Conservation (phyloP, 2,797 vertebrate species). For the Sciaenops ocellatus region DNA sequence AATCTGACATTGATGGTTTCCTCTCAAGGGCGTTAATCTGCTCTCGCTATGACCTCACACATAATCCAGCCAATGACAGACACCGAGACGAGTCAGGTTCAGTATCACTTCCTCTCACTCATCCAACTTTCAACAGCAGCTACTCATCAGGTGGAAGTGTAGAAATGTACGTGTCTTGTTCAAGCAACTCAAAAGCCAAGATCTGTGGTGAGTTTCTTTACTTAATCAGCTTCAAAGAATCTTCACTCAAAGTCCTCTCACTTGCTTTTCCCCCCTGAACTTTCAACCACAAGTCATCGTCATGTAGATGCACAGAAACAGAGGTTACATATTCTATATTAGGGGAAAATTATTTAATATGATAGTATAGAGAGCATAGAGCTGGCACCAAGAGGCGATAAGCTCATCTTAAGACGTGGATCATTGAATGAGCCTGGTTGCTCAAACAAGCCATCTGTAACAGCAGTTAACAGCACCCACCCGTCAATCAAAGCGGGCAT, state of each 20-base stretch:
- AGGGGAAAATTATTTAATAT: too few relatives aligned
- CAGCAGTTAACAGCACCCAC: too few relatives aligned
- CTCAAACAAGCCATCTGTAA: too few relatives aligned
- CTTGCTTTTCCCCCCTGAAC: not conserved
- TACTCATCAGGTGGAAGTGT: not conserved
- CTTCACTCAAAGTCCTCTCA: too few relatives aligned
- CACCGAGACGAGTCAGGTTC: not conserved
- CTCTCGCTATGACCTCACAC: not conserved
- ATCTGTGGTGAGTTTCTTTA: not conserved
- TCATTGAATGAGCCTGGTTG: too few relatives aligned
- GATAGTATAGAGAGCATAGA: too few relatives aligned
- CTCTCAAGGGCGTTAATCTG: not conserved
- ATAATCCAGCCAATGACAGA: constrained; percentile 28
- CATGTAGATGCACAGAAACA: not conserved
- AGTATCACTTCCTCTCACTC: not conserved
- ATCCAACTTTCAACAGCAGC: constrained; percentile 9
- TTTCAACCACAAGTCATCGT: not conserved
- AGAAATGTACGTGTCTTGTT: not conserved
- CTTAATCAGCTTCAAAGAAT: not conserved
- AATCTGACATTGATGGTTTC: not conserved
- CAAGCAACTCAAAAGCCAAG: not conserved
- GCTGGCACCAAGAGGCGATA: too few relatives aligned
- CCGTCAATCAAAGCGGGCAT: too few relatives aligned
- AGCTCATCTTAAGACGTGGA: too few relatives aligned
- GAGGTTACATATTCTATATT: not conserved